Evolutionary conservation across 1,140 invertebrate species (phyloP).

Genomic region (Drosophila albomicans): DNA sequence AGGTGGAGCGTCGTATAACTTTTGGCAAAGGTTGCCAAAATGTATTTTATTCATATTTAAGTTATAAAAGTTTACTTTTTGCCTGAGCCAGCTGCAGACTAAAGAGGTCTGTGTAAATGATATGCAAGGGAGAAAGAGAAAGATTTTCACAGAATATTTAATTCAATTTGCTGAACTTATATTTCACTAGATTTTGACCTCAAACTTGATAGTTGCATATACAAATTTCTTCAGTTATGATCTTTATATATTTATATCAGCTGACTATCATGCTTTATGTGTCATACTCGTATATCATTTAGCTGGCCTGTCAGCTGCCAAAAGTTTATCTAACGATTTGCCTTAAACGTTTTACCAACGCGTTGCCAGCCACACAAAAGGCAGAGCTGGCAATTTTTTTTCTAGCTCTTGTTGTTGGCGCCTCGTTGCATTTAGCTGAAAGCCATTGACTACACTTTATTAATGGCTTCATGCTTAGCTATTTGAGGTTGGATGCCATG

Average conservation of each 20-base stretch:
- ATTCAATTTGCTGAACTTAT: conserved; percentile 64
- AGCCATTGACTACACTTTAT: conserved; percentile 76
- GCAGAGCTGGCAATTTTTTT: background rate
- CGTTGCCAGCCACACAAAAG: conserved; percentile 31
- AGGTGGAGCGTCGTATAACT: background rate
- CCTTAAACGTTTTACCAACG: conserved; percentile 21
- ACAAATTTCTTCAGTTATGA: background rate
- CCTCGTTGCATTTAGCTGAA: conserved; percentile 44
- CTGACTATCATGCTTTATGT: conserved; percentile 8
- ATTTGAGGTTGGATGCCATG: conserved; percentile 10
- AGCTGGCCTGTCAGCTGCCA: conserved; percentile 30
- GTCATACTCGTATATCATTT: conserved; percentile 24
- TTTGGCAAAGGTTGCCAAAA: conserved; percentile 45
- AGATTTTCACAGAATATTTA: conserved; percentile 48
- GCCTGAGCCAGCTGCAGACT: conserved; percentile 25
- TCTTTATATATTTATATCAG: background rate
- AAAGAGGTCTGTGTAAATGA: conserved; percentile 33
- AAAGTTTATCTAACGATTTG: conserved; percentile 15
- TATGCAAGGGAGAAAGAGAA: conserved; percentile 36
- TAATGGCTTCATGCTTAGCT: conserved; percentile 65
- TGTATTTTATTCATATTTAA: conserved; percentile 53
- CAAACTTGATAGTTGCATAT: background rate
- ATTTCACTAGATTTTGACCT: conserved; percentile 26
- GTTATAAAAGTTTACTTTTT: conserved; percentile 51
- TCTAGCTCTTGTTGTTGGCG: conserved; percentile 5